Base-by-base conservation (phyloP, 2,113 vertebrate species). In the Centropus bengalensis region DNA sequence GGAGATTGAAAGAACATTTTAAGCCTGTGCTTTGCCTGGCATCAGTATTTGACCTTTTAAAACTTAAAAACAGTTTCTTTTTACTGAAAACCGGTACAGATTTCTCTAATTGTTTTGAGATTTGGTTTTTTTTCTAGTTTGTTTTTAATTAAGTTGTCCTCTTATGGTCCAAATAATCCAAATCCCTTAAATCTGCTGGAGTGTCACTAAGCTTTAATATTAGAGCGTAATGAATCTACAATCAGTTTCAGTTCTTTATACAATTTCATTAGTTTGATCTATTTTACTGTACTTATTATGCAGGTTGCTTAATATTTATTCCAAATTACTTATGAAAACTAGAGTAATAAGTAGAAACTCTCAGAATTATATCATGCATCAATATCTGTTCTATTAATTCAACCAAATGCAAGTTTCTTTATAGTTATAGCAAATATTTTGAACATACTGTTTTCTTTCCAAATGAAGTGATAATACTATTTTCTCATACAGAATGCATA, bases 41-140 rank as follows among this genome's bases (percentile, higher is more conserved):
- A 83, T 82, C 56, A 60, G 36, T 40, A 73, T 91, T 51, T 82
- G 78, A 95, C 74, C 86, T 91, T 71, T 68, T 44, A 87, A 94
- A 93, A 94, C 27, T 63, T 32, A 77, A 82, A 38, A 49, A 0
- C 9, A 68, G 2, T 14, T 68, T 30, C 19, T 79, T 93, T 91
- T 69, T 64, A 68, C 45, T 68, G 49, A 91, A 56, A 21, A 84
- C 18, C 4, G 44, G 8, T 36, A 58, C 8, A 40, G 4, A 8
- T 49, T 68, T 44, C 18, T 87, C 23, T 82, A 70, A 40, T 8
- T 71, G 23, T 76, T 94, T 66, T 67, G 38, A 82, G n/a, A 52
- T 55, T 67, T 52, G 36, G 15, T 49, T 87, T 69, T 83, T 64
- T 69, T 83, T 64, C 59, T 52, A 80, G 12, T 52, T 44, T 52